These are phyloP conservation scores for Carassius gibelio DNA, from an alignment of 2,113 vertebrate genomes.

Conservation along the genomic window DNA sequence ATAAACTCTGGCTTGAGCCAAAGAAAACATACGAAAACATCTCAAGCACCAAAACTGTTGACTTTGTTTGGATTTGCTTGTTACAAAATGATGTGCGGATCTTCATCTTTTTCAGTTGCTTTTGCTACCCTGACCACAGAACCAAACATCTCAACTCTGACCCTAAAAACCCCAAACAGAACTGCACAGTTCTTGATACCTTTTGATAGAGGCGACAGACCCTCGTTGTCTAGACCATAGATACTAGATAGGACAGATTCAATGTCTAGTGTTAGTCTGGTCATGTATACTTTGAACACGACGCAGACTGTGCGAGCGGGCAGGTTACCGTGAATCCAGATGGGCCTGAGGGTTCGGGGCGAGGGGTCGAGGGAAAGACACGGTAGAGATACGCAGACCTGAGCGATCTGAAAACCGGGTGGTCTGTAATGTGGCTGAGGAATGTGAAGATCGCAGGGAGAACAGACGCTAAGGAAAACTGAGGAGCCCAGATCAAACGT, in stretches of 20 bases:
- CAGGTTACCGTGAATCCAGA: constrained; percentile 73
- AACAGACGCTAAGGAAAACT: constrained; percentile 55
- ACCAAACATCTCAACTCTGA: constrained; percentile 12
- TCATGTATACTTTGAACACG: constrained; percentile 15
- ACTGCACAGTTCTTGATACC: constrained; percentile 34
- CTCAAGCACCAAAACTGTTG: not conserved
- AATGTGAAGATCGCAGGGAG: constrained; percentile 52
- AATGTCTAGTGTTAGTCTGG: constrained; percentile 32
- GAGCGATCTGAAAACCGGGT: constrained; percentile 68
- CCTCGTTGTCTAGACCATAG: constrained; percentile 46
- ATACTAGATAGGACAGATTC: constrained; percentile 57
- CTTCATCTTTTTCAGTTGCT: not conserved
- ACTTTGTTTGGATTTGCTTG: not conserved
- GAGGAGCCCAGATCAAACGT: constrained; percentile 69
- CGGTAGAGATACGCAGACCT: constrained; percentile 66
- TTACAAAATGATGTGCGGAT: not conserved
- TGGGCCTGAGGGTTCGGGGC: constrained; percentile 65
- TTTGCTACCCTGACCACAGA: not conserved
- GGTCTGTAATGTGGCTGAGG: constrained; percentile 61
- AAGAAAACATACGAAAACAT: constrained; percentile 9
- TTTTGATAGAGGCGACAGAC: constrained; percentile 43
- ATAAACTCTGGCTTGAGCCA: not conserved
- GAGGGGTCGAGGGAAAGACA: constrained; percentile 65
- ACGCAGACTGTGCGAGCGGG: constrained; percentile 45
- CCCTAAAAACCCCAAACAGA: constrained; percentile 46